These are phyloP conservation scores for Dascillus cervinus DNA, from an alignment of 2,888 invertebrate genomes.

Conservation along the genomic window DNA sequence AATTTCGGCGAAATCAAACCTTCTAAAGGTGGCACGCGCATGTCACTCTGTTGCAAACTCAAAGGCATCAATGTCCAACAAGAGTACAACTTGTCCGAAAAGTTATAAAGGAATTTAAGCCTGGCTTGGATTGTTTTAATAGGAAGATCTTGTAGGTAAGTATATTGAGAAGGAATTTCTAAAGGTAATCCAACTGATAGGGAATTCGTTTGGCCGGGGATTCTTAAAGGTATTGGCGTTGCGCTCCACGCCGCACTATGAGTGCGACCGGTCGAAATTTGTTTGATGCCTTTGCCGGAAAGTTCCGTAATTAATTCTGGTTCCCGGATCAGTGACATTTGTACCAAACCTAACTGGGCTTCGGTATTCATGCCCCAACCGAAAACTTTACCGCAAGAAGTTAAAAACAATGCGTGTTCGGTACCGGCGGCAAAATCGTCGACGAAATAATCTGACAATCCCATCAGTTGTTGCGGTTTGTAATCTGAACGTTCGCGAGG, in stretches of 20 bases:
- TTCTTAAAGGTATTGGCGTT: constrained; percentile 43
- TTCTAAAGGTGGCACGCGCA: constrained; percentile 40
- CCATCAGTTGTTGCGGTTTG: constrained; percentile 46
- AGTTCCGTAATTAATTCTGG: constrained; percentile 48
- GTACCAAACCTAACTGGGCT: constrained; percentile 53
- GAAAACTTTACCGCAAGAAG: constrained; percentile 49
- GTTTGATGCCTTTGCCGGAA: constrained; percentile 47
- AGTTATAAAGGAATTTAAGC: constrained; percentile 50
- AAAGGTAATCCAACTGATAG: constrained; percentile 47
- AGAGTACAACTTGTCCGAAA: constrained; percentile 54
- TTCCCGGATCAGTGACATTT: constrained; percentile 48
- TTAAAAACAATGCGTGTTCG: constrained; percentile 52
- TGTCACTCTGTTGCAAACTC: constrained; percentile 38
- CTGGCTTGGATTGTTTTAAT: constrained; percentile 48
- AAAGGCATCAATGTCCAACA: constrained; percentile 51
- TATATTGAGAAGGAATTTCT: constrained; percentile 51
- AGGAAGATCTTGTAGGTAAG: constrained; percentile 44
- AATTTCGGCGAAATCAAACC: constrained; percentile 43
- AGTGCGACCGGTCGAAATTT: constrained; percentile 55
- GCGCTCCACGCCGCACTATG: constrained; percentile 59
- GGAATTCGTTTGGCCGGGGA: constrained; percentile 46
- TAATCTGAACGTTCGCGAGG: constrained; percentile 43
- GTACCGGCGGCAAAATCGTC: constrained; percentile 55
- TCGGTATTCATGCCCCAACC: constrained; percentile 59
- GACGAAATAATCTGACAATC: constrained; percentile 44